Evolutionary conservation across 2,113 vertebrate species (phyloP).

Genomic region (Phrynosoma blainvillii): DNA sequence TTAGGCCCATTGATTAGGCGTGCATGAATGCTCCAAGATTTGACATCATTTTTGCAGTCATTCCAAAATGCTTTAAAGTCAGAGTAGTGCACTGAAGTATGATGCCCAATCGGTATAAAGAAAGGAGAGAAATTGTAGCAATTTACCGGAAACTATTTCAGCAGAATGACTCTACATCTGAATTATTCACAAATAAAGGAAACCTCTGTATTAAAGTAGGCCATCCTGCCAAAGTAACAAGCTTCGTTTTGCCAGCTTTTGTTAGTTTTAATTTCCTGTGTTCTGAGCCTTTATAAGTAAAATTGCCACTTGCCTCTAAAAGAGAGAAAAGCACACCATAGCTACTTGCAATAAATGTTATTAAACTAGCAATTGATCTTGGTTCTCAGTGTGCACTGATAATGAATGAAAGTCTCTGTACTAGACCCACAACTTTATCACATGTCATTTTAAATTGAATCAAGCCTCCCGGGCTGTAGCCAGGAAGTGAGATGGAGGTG

Average conservation of each 20-base stretch:
- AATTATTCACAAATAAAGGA: slow-evolving; percentile 35
- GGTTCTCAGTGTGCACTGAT: slow-evolving; percentile 30
- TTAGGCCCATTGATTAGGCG: slow-evolving; percentile 1
- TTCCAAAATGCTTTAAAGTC: slow-evolving; percentile 26
- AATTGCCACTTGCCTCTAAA: slow-evolving; percentile 28
- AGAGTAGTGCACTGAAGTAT: neutral
- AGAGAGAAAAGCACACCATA: neutral
- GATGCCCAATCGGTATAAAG: neutral
- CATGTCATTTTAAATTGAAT: too few species aligned
- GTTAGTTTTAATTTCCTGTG: slow-evolving; percentile 39
- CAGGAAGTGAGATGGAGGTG: too few species aligned
- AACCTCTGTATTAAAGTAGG: slow-evolving; percentile 1
- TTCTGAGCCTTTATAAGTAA: slow-evolving; percentile 29
- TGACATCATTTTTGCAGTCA: slow-evolving; percentile 2
- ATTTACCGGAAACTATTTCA: slow-evolving; percentile 1
- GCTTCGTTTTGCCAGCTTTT: slow-evolving; percentile 41
- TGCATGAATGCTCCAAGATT: slow-evolving; percentile 8
- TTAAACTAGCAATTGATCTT: slow-evolving; percentile 44
- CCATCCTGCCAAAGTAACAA: neutral
- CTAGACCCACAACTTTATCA: slow-evolving; percentile 8
- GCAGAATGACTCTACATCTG: slow-evolving; percentile 32
- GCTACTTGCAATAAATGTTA: slow-evolving; percentile 29
- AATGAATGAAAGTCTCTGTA: slow-evolving; percentile 15
- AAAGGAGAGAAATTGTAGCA: slow-evolving; percentile 18
- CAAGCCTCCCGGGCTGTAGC: too few species aligned